Base-by-base conservation (phyloP, 2,888 invertebrate species). In the Boloria euphrosyne region DNA sequence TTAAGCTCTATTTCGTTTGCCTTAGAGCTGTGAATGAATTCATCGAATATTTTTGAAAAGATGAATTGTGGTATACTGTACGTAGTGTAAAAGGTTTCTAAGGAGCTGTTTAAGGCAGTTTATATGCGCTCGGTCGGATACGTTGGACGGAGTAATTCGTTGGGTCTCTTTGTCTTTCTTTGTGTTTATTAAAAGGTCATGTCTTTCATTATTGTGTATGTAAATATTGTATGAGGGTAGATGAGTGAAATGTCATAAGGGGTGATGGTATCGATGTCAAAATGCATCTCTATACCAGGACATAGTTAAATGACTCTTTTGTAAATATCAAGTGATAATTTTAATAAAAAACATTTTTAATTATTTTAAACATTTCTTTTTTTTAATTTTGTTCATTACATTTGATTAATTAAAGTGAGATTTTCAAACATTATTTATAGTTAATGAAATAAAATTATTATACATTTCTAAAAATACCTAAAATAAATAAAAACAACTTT, bases 51-150 rank as follows among this genome's bases (percentile, higher is more conserved):
- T 46, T 52, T 43, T 17, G 5, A 44, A 49, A 16, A 1, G n/a
- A 27, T 17, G 3, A 27, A 5, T 46, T 52, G 60, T 60, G 52
- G 52, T 53, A 16, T 17, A 52, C 44, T 71, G 68, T 71, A 69
- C 70, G 67, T 70, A 70, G 76, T 78, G 77, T 80, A 76, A 79
- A 80, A 78, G 81, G 83, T 79, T 81, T 80, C 78, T 78, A 67
- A 78, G 77, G 76, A 75, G 77, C 74, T 78, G 78, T 77, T 80
- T 79, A 79, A 77, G 80, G 75, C 81, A 68, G 80, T 86, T 84
- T 86, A 77, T 85, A 85, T 86, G 84, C 86, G 78, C 73, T 76
- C 73, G 76, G 73, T 70, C 70, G 75, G 61, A 38, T 53, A 57
- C 57, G 67, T 54, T 67, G 68, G 69, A 65, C 62, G 69, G 65